phyloP scores from a whole-genome alignment of 2,113 vertebrate species.

The human (Homo sapiens) region DNA sequence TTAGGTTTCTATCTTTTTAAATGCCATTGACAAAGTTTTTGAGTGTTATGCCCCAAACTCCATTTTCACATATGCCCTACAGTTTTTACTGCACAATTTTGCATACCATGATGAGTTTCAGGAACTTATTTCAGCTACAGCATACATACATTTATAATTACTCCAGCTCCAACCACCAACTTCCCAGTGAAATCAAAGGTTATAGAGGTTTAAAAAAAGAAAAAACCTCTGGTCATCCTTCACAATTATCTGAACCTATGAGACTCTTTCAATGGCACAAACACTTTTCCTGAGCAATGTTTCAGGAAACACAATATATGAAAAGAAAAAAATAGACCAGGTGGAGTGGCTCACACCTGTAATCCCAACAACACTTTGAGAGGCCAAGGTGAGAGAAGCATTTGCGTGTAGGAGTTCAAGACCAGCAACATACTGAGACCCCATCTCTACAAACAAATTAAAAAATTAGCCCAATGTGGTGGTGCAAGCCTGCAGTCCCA shows the following conservation, averaged over 20 bases:
- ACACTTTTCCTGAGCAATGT: not conserved
- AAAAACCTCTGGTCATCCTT: not conserved
- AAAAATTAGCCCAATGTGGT: too few species aligned
- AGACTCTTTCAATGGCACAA: not conserved
- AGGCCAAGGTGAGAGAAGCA: too few species aligned
- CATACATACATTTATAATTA: not conserved
- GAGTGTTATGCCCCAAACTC: not conserved
- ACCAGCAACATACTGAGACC: too few species aligned
- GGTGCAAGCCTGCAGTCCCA: too few species aligned
- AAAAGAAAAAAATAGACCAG: not conserved
- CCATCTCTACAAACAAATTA: too few species aligned
- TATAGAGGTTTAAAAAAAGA: not conserved
- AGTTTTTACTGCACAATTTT: not conserved
- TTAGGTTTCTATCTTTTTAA: not conserved
- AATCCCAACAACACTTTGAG: too few species aligned
- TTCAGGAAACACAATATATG: not conserved
- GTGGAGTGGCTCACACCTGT: too few species aligned
- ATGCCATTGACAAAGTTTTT: not conserved
- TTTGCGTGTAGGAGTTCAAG: too few species aligned
- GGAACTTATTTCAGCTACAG: not conserved
- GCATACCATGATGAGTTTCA: not conserved
- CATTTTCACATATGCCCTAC: not conserved
- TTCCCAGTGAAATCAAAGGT: slow-evolving; percentile 4
- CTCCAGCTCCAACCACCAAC: not conserved
- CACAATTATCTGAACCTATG: slow-evolving; percentile 7